Conservation (phyloP, 2,888 invertebrate genomes). For the Imbricaverruca yamaguchii region DNA sequence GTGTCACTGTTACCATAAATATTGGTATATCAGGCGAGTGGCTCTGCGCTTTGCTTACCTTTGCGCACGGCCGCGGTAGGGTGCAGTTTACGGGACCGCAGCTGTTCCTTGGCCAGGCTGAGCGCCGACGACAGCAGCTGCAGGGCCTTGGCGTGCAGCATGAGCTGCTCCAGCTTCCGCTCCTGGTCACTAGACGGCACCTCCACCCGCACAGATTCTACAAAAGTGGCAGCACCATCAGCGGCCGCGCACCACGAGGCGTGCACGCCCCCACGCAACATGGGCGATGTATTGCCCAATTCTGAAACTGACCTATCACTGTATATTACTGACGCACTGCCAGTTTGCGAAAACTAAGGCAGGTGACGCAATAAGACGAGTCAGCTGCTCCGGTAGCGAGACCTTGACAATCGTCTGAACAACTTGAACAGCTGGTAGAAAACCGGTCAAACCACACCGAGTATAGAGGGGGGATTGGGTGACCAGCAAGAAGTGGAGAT, state of each 20-base stretch:
- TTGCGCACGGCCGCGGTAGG: conserved; percentile 85
- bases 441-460: too few relatives aligned
- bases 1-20: too few relatives aligned
- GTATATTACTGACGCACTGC: not conserved
- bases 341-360: too few relatives aligned
- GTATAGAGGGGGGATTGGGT: too few relatives aligned
- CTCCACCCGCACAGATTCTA: conserved; percentile 23
- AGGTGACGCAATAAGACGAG: too few relatives aligned
- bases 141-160: conserved; percentile 78
- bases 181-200: conserved; percentile 34
- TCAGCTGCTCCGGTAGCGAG: too few relatives aligned
- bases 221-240: not conserved
- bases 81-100: conserved; percentile 73
- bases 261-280: not conserved
- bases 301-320: not conserved
- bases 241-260: too few relatives aligned
- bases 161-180: conserved; percentile 67
- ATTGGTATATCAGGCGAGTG: too few relatives aligned
- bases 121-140: conserved; percentile 93
- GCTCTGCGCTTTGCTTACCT: conserved; percentile 50
- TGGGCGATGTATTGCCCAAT: not conserved
- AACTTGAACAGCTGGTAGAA: too few relatives aligned
- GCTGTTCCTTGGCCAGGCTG: conserved; percentile 76
- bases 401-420: too few relatives aligned
- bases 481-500: too few relatives aligned